Base-by-base conservation (phyloP, 1,140 invertebrate genomes). In the Cotesia glomerata region DNA sequence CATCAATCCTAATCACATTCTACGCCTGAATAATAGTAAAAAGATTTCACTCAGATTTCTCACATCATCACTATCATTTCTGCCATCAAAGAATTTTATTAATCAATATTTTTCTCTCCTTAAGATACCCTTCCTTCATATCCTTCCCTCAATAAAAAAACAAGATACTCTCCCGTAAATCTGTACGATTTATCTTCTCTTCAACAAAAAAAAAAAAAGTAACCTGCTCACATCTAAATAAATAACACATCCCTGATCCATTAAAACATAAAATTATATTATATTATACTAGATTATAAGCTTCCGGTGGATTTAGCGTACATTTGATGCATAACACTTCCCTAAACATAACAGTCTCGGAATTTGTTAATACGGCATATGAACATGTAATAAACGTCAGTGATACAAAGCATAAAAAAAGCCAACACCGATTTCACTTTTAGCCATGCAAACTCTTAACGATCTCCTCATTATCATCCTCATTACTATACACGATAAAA, bases 401-500 rank as follows among this genome's bases (percentile, higher is more conserved):
- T 63, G 49, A 45, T 71, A 52, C 39, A 63, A 71, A 49, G 61
- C 49, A 71, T 51, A 63, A 51, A 14, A 52, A 32, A 16, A 16
- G 13, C 36, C 39, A 45, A 45, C 45, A 34, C 39, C 68, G 72
- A 74, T 74, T 74, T 74, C 72, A 74, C 72, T 74, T 74, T 74
- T 69, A 74, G 32, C 66, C 63, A 69, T 69, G 72, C 72, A 62
- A 65, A 70, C 72, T 54, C 64, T 16, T 49, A 9, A 14, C 5
- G 3, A 14, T 26, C 16, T 36, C 45, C 62, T 49, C 39, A 18
- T 64, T 35, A 62, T 14, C 52, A 18, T 14, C 58, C 9, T 32
- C 34, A 16, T 11, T 14, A 49, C 49, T 5, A 26, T n/a, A 3
- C 35, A 13, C 9, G 35, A 9, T 11, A 45, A 9, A 9, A 45